Conservation (phyloP, 1,140 invertebrate genomes). For the Rhysida immarginata region DNA sequence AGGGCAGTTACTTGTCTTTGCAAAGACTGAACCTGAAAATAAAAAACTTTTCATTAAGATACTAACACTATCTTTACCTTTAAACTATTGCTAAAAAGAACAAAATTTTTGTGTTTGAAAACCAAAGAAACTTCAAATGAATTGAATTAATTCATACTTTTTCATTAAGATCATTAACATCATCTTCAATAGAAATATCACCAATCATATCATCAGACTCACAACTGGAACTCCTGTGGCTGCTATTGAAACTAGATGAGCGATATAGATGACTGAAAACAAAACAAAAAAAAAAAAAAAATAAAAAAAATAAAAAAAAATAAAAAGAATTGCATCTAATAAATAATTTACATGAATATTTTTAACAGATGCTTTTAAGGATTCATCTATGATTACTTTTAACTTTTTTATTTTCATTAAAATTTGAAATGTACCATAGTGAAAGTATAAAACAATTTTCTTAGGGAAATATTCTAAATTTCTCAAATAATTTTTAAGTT, state of each 20-base stretch:
- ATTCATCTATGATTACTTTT: no score
- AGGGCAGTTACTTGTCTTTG: slow-evolving; percentile 77
- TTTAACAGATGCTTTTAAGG: no score
- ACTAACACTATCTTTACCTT: slow-evolving; percentile 18
- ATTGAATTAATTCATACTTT: slow-evolving; percentile 41
- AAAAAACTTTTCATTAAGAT: no score
- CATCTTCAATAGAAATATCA: slow-evolving; percentile 74
- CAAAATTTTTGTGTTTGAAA: slow-evolving; percentile 11
- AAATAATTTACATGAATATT: no score
- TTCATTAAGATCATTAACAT: slow-evolving; percentile 77
- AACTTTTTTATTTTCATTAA: no score
- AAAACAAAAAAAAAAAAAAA: no score
- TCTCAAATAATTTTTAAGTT: no score
- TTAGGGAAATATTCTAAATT: no score
- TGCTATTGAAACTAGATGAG: slow-evolving; percentile 77
- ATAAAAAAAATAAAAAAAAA: no score
- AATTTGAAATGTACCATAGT: no score
- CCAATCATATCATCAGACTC: slow-evolving; percentile 77
- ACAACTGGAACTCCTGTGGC: slow-evolving; percentile 69
- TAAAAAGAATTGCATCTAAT: no score
- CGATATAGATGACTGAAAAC: slow-evolving; percentile 53
- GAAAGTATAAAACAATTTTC: no score
- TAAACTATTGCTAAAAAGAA: not conserved
- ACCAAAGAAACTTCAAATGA: slow-evolving; percentile 13
- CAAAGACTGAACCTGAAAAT: slow-evolving; percentile 62